Base-by-base conservation (phyloP, 2,113 vertebrate genomes). In the Petrocephalus microphthalmus region DNA sequence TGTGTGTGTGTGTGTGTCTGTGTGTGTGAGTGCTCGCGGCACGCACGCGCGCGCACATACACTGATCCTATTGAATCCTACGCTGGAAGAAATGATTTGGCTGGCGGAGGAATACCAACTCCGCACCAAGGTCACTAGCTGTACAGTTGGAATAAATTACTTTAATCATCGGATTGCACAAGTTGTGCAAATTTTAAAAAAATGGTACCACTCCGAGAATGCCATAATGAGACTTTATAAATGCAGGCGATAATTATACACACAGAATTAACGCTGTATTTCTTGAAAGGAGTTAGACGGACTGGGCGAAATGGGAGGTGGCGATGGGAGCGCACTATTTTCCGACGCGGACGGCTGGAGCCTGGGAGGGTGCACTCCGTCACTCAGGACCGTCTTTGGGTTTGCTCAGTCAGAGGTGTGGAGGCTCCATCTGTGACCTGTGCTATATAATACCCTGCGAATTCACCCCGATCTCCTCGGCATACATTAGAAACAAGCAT, bases 351-450 rank as follows among this genome's bases (percentile, higher is more conserved):
- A 95, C 37, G 92, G 20, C 93, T 92, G 89, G 6, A n/a, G 86
- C 84, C 84, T 85, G 53, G 71, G 90, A 88, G 83, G 89, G 85
- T 90, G 87, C 88, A 64, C 93, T 92, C 93, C 87, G 89, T 83
- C 83, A 88, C 89, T 88, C 94, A 94, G 94, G 95, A 95, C 95
- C 95, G 96, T 97, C 96, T 97, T 97, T 96, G 95, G 94, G 95
- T 92, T 94, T 96, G 93, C 94, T 94, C 94, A 90, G 94, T 95
- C 91, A 94, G 92, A 93, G 93, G 91, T 90, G 88, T 89, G 91
- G 86, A 51, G 89, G 90, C 90, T 91, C 89, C 92, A 88, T 89
- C 91, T 89, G 87, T 86, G 54, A 89, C 87, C 89, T 87, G 13
- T 90, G 90, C 84, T 87, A 20, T 88, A 60, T 29, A 67, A 91